Base-by-base conservation (phyloP, 2,797 vertebrate species). In the Orientallactaga sibirica region DNA sequence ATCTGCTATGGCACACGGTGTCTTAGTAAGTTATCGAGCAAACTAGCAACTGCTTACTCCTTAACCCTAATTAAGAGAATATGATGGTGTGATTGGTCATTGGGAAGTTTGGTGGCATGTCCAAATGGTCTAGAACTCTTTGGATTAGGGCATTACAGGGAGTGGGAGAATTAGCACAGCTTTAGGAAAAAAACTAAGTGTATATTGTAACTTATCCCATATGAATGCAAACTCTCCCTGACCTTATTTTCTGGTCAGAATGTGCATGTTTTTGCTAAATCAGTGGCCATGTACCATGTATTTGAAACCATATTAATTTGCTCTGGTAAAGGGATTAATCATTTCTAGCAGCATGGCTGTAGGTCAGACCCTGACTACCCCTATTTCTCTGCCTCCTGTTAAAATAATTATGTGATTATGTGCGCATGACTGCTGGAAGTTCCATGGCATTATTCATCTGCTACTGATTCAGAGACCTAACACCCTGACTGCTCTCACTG, bases 291-390 rank as follows among this genome's bases (percentile, higher is more conserved):
- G 3, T 68, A 86, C 27, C 22, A 43, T 58, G 5, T 77, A 86
- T 58, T 66, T 70, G 48, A 93, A 79, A 37, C 22, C 3, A 37
- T 62, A 22, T 86, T 94, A 66, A 67, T 68, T 62, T 87, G 2
- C 58, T 93, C 33, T 86, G 79, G 20, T 41, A 88, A 86, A 95
- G 19, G 64, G 19, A 64, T 89, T 79, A 76, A 76, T 74, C 24
- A 86, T 80, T 83, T 52, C 73, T 76, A 64, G 24, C 73, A 67
- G 76, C 70, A 25, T 66, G 41, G 79, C 41, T 93, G 4, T 25
- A 88, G 33, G 76, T 85, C 43, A 95, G 27, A 18, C 15, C 19
- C 22, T 79, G 27, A 27, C 19, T 85, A 71, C 29, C 29, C 12
- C 12, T 83, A 18, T n/a, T 55, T 19, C 25, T 73, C 68, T 87